Percentiles rank a stretch among this genome's conserved stretches.
Conservation (phyloP, 2,113 vertebrate species). For the Laticauda laticaudata region DNA sequence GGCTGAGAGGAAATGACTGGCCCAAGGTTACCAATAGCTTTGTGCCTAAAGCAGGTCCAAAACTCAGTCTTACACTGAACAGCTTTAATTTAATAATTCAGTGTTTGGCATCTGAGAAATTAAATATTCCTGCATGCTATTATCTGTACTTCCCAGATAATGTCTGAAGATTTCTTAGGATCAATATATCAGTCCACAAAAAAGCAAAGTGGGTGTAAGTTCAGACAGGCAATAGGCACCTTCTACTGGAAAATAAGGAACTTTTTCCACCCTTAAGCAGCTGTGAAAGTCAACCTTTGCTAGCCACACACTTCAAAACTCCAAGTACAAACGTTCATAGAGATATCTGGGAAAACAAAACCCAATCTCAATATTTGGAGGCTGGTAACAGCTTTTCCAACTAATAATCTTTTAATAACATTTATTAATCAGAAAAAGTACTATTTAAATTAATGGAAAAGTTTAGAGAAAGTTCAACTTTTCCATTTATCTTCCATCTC, state of each 20-base stretch:
- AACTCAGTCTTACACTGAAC: conserved; percentile 41
- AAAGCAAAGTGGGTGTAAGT: conserved; percentile 22
- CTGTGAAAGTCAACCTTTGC: not conserved
- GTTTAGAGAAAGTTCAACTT: not conserved
- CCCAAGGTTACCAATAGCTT: not conserved
- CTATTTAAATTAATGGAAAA: not conserved
- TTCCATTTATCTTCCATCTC: not conserved
- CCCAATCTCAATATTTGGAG: not conserved
- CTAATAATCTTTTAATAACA: not conserved
- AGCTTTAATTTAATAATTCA: conserved; percentile 69
- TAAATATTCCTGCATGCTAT: conserved; percentile 70
- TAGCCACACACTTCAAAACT: not conserved
- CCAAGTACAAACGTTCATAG: not conserved
- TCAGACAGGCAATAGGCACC: not conserved
- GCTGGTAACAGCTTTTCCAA: not conserved
- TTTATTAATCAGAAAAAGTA: not conserved
- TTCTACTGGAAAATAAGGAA: not conserved
- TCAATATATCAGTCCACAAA: conserved; percentile 53
- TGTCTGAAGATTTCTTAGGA: conserved; percentile 54
- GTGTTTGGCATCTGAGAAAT: conserved; percentile 68
- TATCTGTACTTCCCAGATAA: conserved; percentile 67
- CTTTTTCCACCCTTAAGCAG: not conserved
- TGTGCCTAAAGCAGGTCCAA: not conserved
- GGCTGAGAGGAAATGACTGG: not conserved
- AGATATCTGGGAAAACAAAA: not conserved